Evolutionary conservation across 2,797 vertebrate genomes (phyloP).

Genomic region (Lithobates pipiens): DNA sequence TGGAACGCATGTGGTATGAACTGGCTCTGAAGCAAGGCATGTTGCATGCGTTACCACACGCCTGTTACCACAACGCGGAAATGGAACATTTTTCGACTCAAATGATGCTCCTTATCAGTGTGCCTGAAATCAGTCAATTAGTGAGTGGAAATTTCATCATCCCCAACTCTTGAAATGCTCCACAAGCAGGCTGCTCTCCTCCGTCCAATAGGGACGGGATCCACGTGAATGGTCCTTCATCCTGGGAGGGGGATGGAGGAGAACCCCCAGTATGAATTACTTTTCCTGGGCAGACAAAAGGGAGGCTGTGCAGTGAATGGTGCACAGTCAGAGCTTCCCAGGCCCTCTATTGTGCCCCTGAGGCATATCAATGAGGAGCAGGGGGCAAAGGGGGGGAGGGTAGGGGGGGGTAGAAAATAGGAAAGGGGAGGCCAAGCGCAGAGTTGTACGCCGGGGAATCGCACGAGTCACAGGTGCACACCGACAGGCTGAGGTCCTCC

Average conservation of each 20-base stretch:
- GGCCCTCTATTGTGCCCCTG: conserved; percentile 67
- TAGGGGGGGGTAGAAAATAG: not conserved
- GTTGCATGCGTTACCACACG: too few relatives aligned
- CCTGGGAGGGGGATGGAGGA: not conserved
- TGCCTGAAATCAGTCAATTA: too few relatives aligned
- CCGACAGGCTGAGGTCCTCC: not conserved
- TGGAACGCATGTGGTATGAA: too few relatives aligned
- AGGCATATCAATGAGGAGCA: conserved; percentile 50
- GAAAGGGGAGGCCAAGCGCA: not conserved
- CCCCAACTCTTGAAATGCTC: conserved; percentile 24
- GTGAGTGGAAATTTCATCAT: not conserved
- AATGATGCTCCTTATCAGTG: too few relatives aligned
- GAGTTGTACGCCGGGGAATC: not conserved
- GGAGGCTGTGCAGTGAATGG: conserved; percentile 71
- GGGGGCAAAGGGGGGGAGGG: conserved; percentile 6
- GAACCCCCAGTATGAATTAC: conserved; percentile 74
- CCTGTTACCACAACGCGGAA: too few relatives aligned
- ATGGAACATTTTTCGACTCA: too few relatives aligned
- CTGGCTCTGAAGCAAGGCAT: too few relatives aligned
- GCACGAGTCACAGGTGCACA: not conserved
- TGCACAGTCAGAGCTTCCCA: conserved; percentile 78
- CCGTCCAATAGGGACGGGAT: not conserved
- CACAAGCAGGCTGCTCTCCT: conserved; percentile 5
- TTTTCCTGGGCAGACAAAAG: conserved; percentile 73
- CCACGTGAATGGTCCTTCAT: conserved; percentile 16